These are phyloP conservation scores for Dissostichus mawsoni DNA, from an alignment of 2,113 vertebrate genomes.

Conservation along the genomic window DNA sequence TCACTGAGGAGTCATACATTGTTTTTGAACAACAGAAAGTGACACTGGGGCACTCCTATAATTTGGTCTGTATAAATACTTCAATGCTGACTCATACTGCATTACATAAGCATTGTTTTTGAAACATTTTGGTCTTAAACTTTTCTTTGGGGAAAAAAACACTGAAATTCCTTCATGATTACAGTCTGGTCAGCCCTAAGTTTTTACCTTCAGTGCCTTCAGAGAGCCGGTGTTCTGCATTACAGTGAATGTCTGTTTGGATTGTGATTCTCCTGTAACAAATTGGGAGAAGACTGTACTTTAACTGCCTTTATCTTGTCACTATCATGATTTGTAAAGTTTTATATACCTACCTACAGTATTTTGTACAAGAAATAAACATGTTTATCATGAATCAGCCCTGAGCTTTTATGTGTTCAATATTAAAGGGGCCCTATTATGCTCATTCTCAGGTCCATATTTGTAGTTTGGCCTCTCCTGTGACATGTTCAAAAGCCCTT, in stretches of 20 bases:
- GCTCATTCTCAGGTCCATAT: too few relatives aligned
- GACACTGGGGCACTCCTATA: not conserved
- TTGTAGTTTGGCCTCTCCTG: too few relatives aligned
- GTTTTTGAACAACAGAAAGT: slow-evolving; percentile 17
- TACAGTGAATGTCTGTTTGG: slow-evolving; percentile 16
- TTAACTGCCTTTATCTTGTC: slow-evolving; percentile 62
- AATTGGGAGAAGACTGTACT: slow-evolving; percentile 44
- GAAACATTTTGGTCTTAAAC: slow-evolving; percentile 7
- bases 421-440: not conserved
- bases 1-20: slow-evolving; percentile 1
- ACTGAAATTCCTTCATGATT: not conserved
- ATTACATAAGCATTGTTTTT: not conserved
- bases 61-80: slow-evolving; percentile 5
- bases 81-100: not conserved
- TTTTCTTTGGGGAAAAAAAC: too few relatives aligned
- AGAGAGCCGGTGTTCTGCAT: slow-evolving; percentile 70
- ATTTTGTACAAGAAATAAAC: slow-evolving; percentile 82
- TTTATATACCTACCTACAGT: slow-evolving; percentile 68
- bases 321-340: slow-evolving; percentile 60
- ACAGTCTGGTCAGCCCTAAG: slow-evolving; percentile 9
- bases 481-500: too few relatives aligned
- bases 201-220: slow-evolving; percentile 55
- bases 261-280: slow-evolving; percentile 23
- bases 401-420: not conserved
- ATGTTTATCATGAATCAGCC: slow-evolving; percentile 26